Evolutionary conservation across 2,113 vertebrate genomes (phyloP).

Genomic region (Ciconia stormi): DNA sequence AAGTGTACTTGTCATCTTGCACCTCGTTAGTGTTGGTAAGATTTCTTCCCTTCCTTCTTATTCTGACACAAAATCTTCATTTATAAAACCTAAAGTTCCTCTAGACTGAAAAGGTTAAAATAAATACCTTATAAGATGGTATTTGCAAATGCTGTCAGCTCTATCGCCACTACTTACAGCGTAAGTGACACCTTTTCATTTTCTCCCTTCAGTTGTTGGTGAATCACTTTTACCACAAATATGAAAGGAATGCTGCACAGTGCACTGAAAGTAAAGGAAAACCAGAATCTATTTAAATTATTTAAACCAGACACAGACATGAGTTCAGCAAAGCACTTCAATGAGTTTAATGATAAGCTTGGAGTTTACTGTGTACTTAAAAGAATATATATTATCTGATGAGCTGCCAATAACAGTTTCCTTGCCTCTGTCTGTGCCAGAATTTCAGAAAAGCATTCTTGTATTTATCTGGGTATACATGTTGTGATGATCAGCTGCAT

Average conservation of each 20-base stretch:
- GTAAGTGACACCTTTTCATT: neutral
- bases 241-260: neutral
- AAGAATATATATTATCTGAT: neutral
- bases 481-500: neutral
- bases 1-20: neutral
- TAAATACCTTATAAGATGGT: neutral
- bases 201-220: neutral
- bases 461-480: neutral
- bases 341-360: neutral
- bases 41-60: neutral
- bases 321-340: neutral
- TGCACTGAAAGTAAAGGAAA: neutral
- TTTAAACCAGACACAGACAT: neutral
- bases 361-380: neutral
- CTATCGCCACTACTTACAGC: rapidly evolving
- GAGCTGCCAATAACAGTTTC: neutral
- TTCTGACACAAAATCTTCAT: neutral
- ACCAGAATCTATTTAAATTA: neutral
- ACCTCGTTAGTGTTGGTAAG: neutral
- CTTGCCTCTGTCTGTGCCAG: neutral
- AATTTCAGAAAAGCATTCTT: neutral
- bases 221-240: neutral
- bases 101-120: neutral
- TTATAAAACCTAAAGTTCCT: neutral
- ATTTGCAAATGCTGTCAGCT: neutral